phyloP scores from a whole-genome alignment of 2,888 invertebrate genomes.

The Eilema caniola region DNA sequence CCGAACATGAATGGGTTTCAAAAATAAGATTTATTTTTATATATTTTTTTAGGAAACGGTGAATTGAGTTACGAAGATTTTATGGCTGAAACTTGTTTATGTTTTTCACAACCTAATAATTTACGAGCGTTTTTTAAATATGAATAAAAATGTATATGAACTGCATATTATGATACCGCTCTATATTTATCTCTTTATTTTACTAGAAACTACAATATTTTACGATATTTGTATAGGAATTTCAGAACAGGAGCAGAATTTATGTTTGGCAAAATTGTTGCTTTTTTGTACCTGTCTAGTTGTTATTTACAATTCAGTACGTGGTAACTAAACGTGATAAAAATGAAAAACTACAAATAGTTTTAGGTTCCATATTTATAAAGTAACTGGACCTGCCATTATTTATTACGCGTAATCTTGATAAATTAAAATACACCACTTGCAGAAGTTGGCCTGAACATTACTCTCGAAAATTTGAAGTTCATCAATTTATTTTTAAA shows the following conservation, averaged over 20 bases:
- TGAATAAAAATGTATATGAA: background rate
- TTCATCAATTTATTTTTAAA: no score
- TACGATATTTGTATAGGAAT: background rate
- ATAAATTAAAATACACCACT: no score
- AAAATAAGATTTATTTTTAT: conserved; percentile 15
- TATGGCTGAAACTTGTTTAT: background rate
- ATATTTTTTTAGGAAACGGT: conserved; percentile 1
- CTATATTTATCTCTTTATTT: background rate
- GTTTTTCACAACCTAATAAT: background rate
- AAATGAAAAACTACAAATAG: no score
- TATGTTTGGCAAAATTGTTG: background rate
- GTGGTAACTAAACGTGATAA: no score
- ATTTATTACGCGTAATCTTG: no score
- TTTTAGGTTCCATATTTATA: no score
- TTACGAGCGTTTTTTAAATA: background rate
- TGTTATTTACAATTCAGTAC: no score
- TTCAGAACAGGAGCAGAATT: background rate
- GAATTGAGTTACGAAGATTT: conserved; percentile 4
- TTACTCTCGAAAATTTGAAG: no score
- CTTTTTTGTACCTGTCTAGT: no score
- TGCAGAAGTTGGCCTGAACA: no score
- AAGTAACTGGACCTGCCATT: background rate
- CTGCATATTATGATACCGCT: background rate
- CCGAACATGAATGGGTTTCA: conserved; percentile 15
- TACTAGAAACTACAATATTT: background rate